Percentiles rank a stretch among this genome's conserved stretches.
These are phyloP conservation scores for Drosophila simulans DNA, from an alignment of 1,140 invertebrate species.

Conservation along the genomic window DNA sequence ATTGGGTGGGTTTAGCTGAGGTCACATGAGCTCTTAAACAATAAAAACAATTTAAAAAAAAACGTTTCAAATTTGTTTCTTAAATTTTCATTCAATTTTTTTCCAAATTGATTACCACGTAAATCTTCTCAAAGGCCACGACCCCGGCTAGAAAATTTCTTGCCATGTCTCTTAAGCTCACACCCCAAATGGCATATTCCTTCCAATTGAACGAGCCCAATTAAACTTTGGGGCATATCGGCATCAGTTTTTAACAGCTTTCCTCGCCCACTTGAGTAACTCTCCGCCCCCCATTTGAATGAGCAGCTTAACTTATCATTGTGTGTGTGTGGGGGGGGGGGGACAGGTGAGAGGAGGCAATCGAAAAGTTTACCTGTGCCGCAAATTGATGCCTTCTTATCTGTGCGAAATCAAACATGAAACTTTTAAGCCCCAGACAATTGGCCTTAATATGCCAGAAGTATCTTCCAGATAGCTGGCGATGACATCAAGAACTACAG, in stretches of 20 bases:
- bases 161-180: not conserved
- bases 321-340: not conserved
- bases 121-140: not conserved
- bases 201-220: conserved; percentile 52
- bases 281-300: conserved; percentile 33
- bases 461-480: conserved; percentile 19
- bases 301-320: conserved; percentile 73
- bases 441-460: conserved; percentile 71
- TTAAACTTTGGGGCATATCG: conserved; percentile 52
- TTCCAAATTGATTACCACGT: not conserved
- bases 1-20: not conserved
- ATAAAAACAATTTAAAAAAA: not conserved
- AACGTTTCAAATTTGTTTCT: not conserved
- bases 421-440: conserved; percentile 79
- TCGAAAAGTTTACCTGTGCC: conserved; percentile 76
- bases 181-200: conserved; percentile 19
- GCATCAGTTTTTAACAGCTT: conserved; percentile 54
- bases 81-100: no score
- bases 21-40: not conserved
- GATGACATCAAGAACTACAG: conserved; percentile 33
- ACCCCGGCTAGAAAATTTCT: not conserved
- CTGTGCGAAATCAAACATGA: conserved; percentile 75
- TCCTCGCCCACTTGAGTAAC: conserved; percentile 27
- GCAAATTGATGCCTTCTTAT: conserved; percentile 75
- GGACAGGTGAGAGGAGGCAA: conserved; percentile 44